Evolutionary conservation across 92 coral and sea anemone species (phyloP), one percentile per base, ranked within the genome.

Genomic region (Meandrina meandrites): DNA sequence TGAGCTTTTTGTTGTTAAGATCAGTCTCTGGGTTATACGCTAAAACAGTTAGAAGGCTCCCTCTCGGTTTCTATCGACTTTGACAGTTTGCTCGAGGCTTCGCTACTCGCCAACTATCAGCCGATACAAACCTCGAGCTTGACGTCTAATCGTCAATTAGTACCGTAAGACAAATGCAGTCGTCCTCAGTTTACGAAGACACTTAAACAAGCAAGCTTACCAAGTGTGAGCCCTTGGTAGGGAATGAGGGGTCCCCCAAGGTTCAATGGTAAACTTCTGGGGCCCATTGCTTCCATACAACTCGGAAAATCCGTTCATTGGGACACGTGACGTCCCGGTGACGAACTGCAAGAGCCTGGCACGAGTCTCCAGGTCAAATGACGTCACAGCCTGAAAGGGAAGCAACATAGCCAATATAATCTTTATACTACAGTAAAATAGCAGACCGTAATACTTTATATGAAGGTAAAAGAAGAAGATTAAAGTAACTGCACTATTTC

Each of bases 341-440:
- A 97, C 99, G 72, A 97, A 97, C 91, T 97, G 99, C 89, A 97
- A 91, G n/a, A 97, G 95, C 77, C 98, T 93, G 28, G 99, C 99
- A 28, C 99, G 95, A 92, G 96, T 93, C 86, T 97, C 99, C 94
- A 93, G 86, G 75, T 95, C 98, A 90, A 92, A 97, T 62, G 99
- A 97, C 71, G 84, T 86, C 66, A 97, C 92, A 28, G 98, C 99
- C 99, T 97, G 76, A 7, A 66, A 28, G 34, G 35, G 71, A 12
- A 66, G 32, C 71, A 8, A 66, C 28, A 60, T 2, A 66, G 16
- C 27, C 32, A 7, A 64, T 64, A n/a, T 13, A 66, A 35, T 12
- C 34, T 0, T 14, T 68, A 13, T 30, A 28, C 35, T 28, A 28
- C 19, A 62, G 69, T 0, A 19, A 21, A 12, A 62, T 19, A 62